phyloP scores from a whole-genome alignment of 2,888 invertebrate species.

The Caenorhabditis japonica region DNA sequence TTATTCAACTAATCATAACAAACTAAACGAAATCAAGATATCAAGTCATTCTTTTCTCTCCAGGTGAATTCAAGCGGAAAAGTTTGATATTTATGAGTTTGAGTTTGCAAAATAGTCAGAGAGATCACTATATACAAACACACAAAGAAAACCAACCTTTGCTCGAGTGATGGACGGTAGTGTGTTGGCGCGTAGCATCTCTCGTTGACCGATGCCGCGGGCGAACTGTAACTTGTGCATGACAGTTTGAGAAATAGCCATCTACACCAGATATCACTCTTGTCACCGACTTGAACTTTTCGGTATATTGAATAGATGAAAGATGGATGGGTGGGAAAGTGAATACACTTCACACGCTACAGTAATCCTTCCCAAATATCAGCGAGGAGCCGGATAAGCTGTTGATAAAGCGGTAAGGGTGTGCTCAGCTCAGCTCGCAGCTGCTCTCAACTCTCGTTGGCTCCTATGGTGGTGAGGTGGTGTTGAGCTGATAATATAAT shows the following conservation, averaged over 20 bases:
- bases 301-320: slow-evolving; percentile 10
- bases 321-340: slow-evolving; percentile 7
- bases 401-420: slow-evolving; percentile 35
- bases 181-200: slow-evolving; percentile 69
- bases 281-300: no score
- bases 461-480: slow-evolving; percentile 7
- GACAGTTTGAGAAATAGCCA: slow-evolving; percentile 63
- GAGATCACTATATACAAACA: no score
- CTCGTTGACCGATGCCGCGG: slow-evolving; percentile 68
- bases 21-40: no score
- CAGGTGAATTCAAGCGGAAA: no score
- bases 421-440: slow-evolving; percentile 9
- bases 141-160: slow-evolving; percentile 64
- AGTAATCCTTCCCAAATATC: no score
- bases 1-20: no score
- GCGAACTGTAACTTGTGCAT: slow-evolving; percentile 73
- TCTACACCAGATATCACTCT: slow-evolving; percentile 24
- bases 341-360: neutral
- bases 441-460: slow-evolving; percentile 7
- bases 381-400: slow-evolving; percentile 41
- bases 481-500: slow-evolving; percentile 46
- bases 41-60: no score
- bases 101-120: no score
- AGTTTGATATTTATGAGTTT: no score
- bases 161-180: slow-evolving; percentile 66